Evolutionary conservation across 2,888 invertebrate genomes (phyloP).

Genomic region (Latrodectus elegans): DNA sequence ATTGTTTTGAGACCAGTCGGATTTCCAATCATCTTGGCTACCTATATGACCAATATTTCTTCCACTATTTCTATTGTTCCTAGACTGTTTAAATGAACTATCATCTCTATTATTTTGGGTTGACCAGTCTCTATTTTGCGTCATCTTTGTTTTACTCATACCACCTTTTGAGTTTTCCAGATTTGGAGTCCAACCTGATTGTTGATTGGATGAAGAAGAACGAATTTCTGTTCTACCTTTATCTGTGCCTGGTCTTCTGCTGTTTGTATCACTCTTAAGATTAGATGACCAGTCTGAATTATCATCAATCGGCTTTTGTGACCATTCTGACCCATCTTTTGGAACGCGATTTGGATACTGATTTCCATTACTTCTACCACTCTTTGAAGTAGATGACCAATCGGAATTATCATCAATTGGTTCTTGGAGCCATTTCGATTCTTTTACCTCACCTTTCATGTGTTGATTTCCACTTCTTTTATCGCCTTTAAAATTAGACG

Average conservation of each 20-base stretch:
- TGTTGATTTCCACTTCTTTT: no score
- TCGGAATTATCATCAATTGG: neutral
- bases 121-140: neutral
- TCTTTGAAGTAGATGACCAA: neutral
- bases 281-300: constrained; percentile 8
- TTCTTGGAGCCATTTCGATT: neutral
- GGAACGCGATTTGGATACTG: neutral
- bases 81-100: no score
- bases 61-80: no score
- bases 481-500: no score
- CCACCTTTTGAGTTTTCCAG: neutral
- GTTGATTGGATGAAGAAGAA: neutral
- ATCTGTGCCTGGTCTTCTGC: neutral
- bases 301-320: constrained; percentile 2
- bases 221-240: neutral
- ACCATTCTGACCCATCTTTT: neutral
- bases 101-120: neutral
- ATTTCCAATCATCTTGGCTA: neutral
- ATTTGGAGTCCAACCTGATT: neutral
- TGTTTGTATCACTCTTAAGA: neutral
- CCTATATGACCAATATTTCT: neutral
- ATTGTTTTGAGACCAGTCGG: neutral
- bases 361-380: neutral
- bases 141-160: neutral
- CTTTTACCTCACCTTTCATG: no score